phyloP scores from a whole-genome alignment of 2,113 vertebrate species.

The Grallaria varia region DNA sequence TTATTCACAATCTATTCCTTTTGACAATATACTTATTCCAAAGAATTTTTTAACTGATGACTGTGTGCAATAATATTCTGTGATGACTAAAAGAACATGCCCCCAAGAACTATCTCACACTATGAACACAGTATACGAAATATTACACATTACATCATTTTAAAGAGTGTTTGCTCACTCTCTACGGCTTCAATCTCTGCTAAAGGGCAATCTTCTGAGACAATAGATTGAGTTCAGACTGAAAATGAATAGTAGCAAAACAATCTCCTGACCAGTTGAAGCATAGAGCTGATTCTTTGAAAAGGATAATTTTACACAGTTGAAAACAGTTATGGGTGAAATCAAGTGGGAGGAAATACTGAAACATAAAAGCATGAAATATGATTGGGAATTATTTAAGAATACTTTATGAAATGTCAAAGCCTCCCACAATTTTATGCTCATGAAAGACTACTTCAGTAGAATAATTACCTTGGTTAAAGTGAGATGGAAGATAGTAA shows the following conservation, averaged over 20 bases:
- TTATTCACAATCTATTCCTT: not conserved
- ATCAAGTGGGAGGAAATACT: not conserved
- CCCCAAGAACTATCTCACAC: not conserved
- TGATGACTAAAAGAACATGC: not conserved
- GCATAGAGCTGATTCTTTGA: not conserved
- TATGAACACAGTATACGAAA: not conserved
- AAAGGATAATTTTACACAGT: not conserved
- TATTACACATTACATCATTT: not conserved
- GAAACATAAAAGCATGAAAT: not conserved
- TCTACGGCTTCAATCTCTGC: not conserved
- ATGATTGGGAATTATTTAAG: not conserved
- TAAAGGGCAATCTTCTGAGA: not conserved
- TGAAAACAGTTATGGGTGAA: not conserved
- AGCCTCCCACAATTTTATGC: not conserved
- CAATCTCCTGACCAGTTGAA: not conserved
- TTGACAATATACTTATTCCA: not conserved
- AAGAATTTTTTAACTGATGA: not conserved
- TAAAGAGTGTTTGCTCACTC: not conserved
- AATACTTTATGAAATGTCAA: not conserved
- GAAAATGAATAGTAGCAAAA: not conserved
- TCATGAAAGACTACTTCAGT: not conserved
- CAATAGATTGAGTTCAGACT: not conserved
- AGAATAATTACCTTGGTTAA: not conserved
- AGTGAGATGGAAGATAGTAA: not conserved
- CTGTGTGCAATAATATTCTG: fast-evolving